These are phyloP conservation scores for Campylorhamphus procurvoides DNA, from an alignment of 2,113 vertebrate species.

Conservation along the genomic window DNA sequence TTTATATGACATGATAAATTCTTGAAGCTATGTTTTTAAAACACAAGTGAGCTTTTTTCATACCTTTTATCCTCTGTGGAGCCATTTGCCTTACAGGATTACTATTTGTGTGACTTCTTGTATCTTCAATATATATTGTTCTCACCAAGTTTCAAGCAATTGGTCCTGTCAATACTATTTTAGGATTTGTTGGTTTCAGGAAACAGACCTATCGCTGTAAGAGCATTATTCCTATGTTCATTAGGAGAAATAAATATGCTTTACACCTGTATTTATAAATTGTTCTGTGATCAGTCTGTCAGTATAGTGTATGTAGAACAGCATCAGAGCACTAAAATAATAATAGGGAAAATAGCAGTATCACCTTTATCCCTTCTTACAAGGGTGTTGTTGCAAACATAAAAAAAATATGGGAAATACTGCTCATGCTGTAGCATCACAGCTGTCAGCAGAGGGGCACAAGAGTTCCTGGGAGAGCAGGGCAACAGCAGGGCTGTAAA, in stretches of 20 bases:
- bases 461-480: background rate
- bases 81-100: slow-evolving; percentile 41
- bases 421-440: accelerated
- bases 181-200: slow-evolving; percentile 50
- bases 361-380: background rate
- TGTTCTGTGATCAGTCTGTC: background rate
- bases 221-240: slow-evolving; percentile 18
- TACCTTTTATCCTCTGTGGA: slow-evolving; percentile 20
- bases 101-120: slow-evolving; percentile 22
- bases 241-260: slow-evolving; percentile 38
- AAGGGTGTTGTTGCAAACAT: background rate
- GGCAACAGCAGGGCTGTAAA: background rate
- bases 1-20: background rate
- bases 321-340: background rate
- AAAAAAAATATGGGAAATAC: background rate
- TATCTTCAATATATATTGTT: slow-evolving; percentile 13
- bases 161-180: slow-evolving; percentile 40
- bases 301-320: background rate
- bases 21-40: background rate
- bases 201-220: slow-evolving; percentile 33
- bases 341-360: background rate
- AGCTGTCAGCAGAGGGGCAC: background rate
- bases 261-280: slow-evolving; percentile 35
- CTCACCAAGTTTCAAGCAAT: slow-evolving; percentile 43
- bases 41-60: background rate